phyloP scores from a whole-genome alignment of 2,888 invertebrate genomes.

The Hyppa rectilinea region DNA sequence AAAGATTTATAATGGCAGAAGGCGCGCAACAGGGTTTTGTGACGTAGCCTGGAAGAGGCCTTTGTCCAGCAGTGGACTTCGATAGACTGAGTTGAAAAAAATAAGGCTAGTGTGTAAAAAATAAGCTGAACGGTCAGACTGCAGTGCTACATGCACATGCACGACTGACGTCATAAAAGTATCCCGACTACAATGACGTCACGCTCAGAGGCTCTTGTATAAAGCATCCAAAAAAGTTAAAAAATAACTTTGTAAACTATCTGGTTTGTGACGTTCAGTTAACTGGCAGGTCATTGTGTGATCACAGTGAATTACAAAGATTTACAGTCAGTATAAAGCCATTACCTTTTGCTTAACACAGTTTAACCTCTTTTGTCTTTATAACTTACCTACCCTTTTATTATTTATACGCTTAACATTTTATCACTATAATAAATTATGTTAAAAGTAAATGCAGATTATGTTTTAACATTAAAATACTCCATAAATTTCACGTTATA shows the following conservation, averaged over 20 bases:
- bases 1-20: no score
- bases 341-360: slow-evolving; percentile 27
- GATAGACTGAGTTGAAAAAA: no score
- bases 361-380: slow-evolving; percentile 52
- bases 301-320: slow-evolving; percentile 27
- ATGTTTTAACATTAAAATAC: slow-evolving; percentile 57
- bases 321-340: slow-evolving; percentile 43
- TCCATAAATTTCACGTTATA: slow-evolving; percentile 44
- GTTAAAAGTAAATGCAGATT: slow-evolving; percentile 56
- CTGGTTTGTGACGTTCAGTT: background rate
- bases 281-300: background rate
- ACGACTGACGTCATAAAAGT: no score
- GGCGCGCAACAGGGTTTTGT: no score
- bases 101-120: no score
- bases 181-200: background rate
- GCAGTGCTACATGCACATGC: no score
- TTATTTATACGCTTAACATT: slow-evolving; percentile 43
- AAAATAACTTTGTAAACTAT: background rate
- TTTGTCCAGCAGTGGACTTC: no score
- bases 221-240: background rate
- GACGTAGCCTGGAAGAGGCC: no score
- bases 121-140: background rate
- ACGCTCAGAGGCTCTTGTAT: background rate
- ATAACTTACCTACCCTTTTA: slow-evolving; percentile 56
- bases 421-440: slow-evolving; percentile 60